Base-by-base conservation (phyloP, 2,113 vertebrate genomes). In the Caretta caretta region DNA sequence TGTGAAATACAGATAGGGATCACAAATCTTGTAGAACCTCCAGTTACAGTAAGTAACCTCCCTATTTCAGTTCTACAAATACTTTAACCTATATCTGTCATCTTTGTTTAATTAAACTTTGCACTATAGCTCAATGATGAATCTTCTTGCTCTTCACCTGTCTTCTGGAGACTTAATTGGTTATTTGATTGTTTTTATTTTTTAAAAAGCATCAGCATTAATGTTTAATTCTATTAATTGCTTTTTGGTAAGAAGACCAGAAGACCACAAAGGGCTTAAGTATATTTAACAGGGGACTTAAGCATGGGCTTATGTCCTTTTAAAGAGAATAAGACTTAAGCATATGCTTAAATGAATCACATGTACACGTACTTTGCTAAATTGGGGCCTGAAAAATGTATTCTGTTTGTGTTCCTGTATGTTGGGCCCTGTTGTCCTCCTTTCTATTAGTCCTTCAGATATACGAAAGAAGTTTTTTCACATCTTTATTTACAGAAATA, bases 11-110 rank as follows among this genome's bases (percentile, higher is more conserved):
- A 72, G 9, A n/a, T 72, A 72, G 9, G 19, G 17, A 72, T n/a
- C 65, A 69, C 65, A 69, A 4, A 38, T 38, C 35, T 20, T 38
- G 35, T 17, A 72, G n/a, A 35, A 62, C 29, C 59, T 62, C 59
- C 59, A 62, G 5, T 62, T 29, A 35, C 29, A 35, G 65, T 72
- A n/a, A 72, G 8, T 38, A 72, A 20, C 65, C 8, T 69, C 65
- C 35, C 65, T 20, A 38, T 82, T 96, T 89, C 10, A 53, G 72
- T 75, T 95, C 88, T 96, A 29, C 83, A 89, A n/a, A 48, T 94
- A 6, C 17, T 80, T 85, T 81, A 91, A 42, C 65, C 86, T 12
- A 5, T 49, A 19, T 82, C 80, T 78, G n/a, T 90, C 49, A 80
- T 78, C 24, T 79, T 79, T 54, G 22, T 27, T 90, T 53, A 90